Evolutionary conservation across 2,888 invertebrate species (phyloP).

Genomic region (Rugalucina vietnamica): DNA sequence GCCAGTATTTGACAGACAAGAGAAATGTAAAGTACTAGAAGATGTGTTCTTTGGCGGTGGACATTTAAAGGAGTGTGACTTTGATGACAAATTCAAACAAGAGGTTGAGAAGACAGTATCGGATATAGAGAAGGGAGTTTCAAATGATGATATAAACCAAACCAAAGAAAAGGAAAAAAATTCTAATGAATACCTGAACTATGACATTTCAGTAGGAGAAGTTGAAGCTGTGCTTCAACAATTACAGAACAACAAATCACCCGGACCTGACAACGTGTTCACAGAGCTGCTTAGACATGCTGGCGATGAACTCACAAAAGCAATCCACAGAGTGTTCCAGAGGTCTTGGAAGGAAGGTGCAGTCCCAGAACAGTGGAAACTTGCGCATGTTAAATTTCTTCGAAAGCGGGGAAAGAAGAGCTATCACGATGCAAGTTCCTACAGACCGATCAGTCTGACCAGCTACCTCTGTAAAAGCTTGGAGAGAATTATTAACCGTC

Average conservation of each 20-base stretch:
- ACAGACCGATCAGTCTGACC: conserved; percentile 16
- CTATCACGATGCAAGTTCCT: conserved; percentile 5
- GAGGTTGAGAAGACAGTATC: background rate
- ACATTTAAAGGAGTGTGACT: too few relatives aligned
- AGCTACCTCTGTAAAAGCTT: conserved; percentile 19
- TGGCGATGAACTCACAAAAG: background rate
- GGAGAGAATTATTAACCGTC: background rate
- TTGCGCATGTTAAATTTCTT: conserved; percentile 7
- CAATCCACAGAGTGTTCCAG: background rate
- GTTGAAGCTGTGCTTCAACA: background rate
- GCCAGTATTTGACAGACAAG: background rate
- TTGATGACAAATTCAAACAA: background rate
- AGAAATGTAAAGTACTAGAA: conserved; percentile 17
- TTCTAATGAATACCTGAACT: background rate
- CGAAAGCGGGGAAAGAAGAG: background rate
- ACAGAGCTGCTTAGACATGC: background rate
- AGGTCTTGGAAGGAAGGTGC: background rate
- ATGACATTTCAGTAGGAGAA: background rate
- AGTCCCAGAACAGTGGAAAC: conserved; percentile 4
- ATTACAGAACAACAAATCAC: background rate
- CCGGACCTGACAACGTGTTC: background rate
- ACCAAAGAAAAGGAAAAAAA: background rate
- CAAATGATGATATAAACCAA: too few relatives aligned
- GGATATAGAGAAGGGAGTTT: background rate
- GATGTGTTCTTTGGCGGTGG: background rate